Evolutionary conservation across 2,113 vertebrate species (phyloP), one percentile per base, ranked within the genome.

Genomic region (Engraulis encrasicolus): DNA sequence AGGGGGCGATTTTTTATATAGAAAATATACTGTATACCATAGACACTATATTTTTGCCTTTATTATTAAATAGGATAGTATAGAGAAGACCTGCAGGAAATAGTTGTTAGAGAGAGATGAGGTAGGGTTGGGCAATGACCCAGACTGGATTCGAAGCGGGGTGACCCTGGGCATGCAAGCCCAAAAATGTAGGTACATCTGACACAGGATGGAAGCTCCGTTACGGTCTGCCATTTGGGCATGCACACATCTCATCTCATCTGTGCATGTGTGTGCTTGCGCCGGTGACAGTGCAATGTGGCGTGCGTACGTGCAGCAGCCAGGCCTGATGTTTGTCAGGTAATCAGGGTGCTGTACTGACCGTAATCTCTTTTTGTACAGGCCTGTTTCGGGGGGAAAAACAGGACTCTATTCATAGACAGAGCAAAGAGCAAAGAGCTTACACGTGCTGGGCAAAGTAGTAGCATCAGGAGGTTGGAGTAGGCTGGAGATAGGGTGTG

Each of bases 241-340:
- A 27, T 23, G 66, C 66, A 34, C 34, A 31, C 17, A 27, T 74
- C 14, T 27, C 23, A 27, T n/a, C 23, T 12, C 31, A 27, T 74
- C 23, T 5, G 14, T 74, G 66, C 31, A 23, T 71, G 61, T 71
- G 61, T 34, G 61, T 34, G 27, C 40, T 45, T 31, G 66, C 12
- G 61, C 4, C 23, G 31, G 23, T 11, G 0, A 66, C 66, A 74
- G 31, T 74, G 31, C 66, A n/a, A n/a, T n/a, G n/a, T n/a, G n/a
- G n/a, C n/a, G n/a, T 74, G 27, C 14, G 66, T 34, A 71, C 27
- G 61, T 71, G 61, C 27, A 45, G 27, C 27, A 45, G 27, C 27
- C 61, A 71, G 27, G 61, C 66, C 66, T 74, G 66, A 74, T 74
- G 66, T 74, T 34, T 74, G 40, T 31, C 9, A 74, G 66, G 27